Percentiles rank a stretch among this genome's conserved stretches.
These are phyloP conservation scores for Bryconaethiops microstoma DNA, from an alignment of 2,797 vertebrate species.

Conservation along the genomic window DNA sequence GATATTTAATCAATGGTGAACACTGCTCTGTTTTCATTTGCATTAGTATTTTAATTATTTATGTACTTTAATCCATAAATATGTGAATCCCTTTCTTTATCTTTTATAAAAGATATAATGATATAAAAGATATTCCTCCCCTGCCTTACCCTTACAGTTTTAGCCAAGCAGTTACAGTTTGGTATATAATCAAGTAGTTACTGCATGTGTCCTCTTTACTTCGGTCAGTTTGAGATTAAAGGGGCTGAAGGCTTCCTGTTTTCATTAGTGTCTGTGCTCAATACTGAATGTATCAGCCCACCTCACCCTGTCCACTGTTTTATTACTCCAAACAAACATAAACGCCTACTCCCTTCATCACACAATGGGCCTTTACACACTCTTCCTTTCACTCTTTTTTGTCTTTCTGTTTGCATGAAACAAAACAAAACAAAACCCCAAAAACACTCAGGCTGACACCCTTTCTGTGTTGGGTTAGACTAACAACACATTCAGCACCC, in stretches of 20 bases:
- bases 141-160: background rate
- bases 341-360: conserved; percentile 67
- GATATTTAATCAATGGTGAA: too few relatives aligned
- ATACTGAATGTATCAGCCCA: conserved; percentile 26
- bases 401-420: conserved; percentile 52
- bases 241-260: conserved; percentile 15
- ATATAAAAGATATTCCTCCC: too few relatives aligned
- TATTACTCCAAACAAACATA: conserved; percentile 66
- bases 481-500: conserved; percentile 58
- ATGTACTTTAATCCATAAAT: too few relatives aligned
- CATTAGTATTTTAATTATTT: too few relatives aligned
- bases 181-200: background rate
- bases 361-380: conserved; percentile 64
- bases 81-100: too few relatives aligned
- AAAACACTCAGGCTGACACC: conserved; percentile 47
- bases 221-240: conserved; percentile 23
- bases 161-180: background rate
- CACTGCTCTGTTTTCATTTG: too few relatives aligned
- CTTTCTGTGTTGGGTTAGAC: conserved; percentile 54
- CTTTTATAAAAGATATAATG: too few relatives aligned
- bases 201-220: background rate
- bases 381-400: conserved; percentile 56
- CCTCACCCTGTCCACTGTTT: conserved; percentile 38
- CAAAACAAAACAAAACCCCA: conserved; percentile 31
- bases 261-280: conserved; percentile 52